Conservation (phyloP, 2,797 vertebrate species). For the Pantherophis alleghaniensis region DNA sequence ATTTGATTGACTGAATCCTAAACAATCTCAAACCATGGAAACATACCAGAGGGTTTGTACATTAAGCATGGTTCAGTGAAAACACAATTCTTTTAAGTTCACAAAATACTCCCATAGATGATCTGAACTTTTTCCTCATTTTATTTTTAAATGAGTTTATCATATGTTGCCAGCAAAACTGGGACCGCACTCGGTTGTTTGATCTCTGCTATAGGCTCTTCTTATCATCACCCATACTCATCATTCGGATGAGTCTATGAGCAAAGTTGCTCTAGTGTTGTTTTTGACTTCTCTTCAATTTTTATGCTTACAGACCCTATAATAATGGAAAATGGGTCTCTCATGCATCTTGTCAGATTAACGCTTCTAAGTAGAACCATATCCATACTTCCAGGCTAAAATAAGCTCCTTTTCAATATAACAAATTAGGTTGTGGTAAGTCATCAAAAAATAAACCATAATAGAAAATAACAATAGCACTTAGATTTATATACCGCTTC, state of each 20-base stretch:
- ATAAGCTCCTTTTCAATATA: neutral
- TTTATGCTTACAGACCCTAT: neutral
- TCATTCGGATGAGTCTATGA: neutral
- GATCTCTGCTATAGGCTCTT: neutral
- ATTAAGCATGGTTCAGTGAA: neutral
- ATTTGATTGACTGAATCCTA: constrained; percentile 1
- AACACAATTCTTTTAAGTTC: neutral
- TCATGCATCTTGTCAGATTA: neutral
- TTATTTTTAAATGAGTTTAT: neutral
- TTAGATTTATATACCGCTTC: no score
- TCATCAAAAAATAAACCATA: neutral
- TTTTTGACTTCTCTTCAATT: neutral
- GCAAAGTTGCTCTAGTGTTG: neutral
- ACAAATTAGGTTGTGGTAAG: neutral
- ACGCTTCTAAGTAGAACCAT: neutral
- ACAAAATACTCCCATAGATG: neutral
- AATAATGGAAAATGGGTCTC: neutral
- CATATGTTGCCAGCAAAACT: neutral
- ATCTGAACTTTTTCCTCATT: neutral
- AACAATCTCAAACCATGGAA: neutral
- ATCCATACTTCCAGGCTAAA: neutral
- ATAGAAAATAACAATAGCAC: neutral
- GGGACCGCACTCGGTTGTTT: neutral
- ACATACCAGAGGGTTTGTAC: neutral
- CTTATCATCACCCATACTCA: neutral